Base-by-base conservation (phyloP, 2,888 invertebrate species). In the Pseudococcus viburni region DNA sequence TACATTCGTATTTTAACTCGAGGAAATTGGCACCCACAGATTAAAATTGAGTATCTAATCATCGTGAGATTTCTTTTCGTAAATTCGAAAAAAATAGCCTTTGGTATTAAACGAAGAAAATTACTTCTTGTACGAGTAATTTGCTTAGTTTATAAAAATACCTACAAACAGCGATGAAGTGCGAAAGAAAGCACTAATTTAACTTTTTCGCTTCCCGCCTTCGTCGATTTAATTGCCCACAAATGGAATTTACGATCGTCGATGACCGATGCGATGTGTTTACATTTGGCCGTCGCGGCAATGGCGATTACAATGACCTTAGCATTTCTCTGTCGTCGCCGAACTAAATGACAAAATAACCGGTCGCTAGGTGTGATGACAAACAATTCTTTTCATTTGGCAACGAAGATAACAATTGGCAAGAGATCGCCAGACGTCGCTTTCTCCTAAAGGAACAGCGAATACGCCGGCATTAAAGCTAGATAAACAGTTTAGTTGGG, bases 361-460 rank as follows among this genome's bases (percentile, higher is more conserved):
- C 46, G 80, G 46, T 83, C 42, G 80, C 80, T 83, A 83, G 80
- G 80, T 46, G 80, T 26, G 80, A 83, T 83, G 80, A 46, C 80
- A 46, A 83, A 83, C 80, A 83, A 83, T 83, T 83, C 46, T 83
- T 83, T 83, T 83, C 80, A 83, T 83, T 83, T 83, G 80, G 80
- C 80, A 83, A 33, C 19, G 19, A 46, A 42, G 80, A 83, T 83
- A 46, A 83, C 80, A 83, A 83, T 83, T 83, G 80, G 80, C 46
- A 83, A 83, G 80, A 83, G 46, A 83, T 46, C 19, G 80, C 80
- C 46, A 83, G 80, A 83, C 80, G 46, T 83, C 80, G 80, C 80
- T 83, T 83, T 83, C 80, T 83, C 80, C 46, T 83, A 83, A 83
- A 83, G 17, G 80, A 46, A 83, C 80, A 46, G 80, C 80, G 17